Base-by-base conservation (phyloP, 2,888 invertebrate species). In the Mesochorus sp. region DNA sequence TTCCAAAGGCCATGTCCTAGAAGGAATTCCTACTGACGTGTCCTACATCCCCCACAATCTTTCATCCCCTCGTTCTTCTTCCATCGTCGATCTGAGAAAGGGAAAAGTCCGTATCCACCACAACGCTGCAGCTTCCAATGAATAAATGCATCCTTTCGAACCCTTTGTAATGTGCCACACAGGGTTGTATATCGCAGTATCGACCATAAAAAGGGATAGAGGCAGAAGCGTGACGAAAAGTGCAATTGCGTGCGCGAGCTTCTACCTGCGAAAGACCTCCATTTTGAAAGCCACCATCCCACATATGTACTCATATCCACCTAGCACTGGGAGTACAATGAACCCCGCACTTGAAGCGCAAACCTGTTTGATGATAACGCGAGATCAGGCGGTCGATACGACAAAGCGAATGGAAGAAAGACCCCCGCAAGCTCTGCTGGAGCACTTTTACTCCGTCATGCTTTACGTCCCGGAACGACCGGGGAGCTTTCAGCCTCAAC, bases 181-280 rank as follows among this genome's bases (percentile, higher is more conserved):
- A 26, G 12, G 24, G 24, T 6, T 51, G 21, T 53, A 26, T 10
- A 53, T 14, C 12, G 28, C 14, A 53, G 14, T 2, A 31, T 51
- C 26, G 51, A 26, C 51, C 21, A n/a, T n/a, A n/a, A n/a, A n/a
- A 51, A 51, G 51, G 24, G 51, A 51, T n/a, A n/a, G n/a, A n/a
- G n/a, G n/a, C n/a, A 51, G 24, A 12, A 1, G 51, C 51, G 24
- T 21, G 21, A 49, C 19, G 51, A 51, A 51, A 51, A 24, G 28
- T 51, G 10, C 26, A 14, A 51, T 24, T 51, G 51, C 51, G 26
- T 51, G 51, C 51, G n/a, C n/a, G 19, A 24, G 12, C 14, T 10
- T 53, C 53, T 17, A n/a, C n/a, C 6, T 12, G 17, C 28, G 26
- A 28, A 14, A 14, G 26, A 28, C 53, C 53, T 28, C n/a, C n/a